Base-by-base conservation (phyloP, 2,888 invertebrate species). In the Lymantria monacha region DNA sequence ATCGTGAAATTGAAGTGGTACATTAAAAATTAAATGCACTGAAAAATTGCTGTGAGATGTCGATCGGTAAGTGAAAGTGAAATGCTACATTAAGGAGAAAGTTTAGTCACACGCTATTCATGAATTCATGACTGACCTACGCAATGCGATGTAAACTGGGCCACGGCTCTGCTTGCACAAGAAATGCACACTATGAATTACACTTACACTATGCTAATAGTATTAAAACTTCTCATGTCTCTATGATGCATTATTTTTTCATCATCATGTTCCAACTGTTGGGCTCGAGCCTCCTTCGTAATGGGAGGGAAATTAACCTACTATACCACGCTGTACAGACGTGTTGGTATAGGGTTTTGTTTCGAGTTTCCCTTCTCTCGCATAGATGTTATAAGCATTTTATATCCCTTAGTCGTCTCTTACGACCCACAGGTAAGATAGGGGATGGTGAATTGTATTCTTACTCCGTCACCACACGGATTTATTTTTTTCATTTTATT, bases 91-190 rank as follows among this genome's bases (percentile, higher is more conserved):
- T 73, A 71, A 64, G 66, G 84, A 78, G 87, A 88, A 88, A 88
- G 87, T 83, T 66, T 72, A 71, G 72, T 67, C 69, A 66, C 70
- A 67, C 69, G 75, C 64, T 55, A 69, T 69, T 64, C 60, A 48
- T 49, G 44, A 45, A 43, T 49, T 53, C 49, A 76, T 80, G 82
- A 79, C 82, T 87, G 86, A 86, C 87, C 87, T 85, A 87, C 87
- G 85, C 85, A 86, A 83, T 81, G 80, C 79, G 79, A 71, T 49
- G 61, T 61, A 64, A 86, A 80, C 80, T 83, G 65, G 84, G 85
- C 78, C 85, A 83, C 72, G 77, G 74, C 66, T 76, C 66, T 61
- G 59, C 73, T 77, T 78, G 72, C 76, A 76, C 78, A 78, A 81
- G 70, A 73, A 72, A 67, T 71, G 72, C 75, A 75, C 63, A 62